phyloP scores from a whole-genome alignment of 1,140 invertebrate genomes.

The Cheumatopsyche charites region DNA sequence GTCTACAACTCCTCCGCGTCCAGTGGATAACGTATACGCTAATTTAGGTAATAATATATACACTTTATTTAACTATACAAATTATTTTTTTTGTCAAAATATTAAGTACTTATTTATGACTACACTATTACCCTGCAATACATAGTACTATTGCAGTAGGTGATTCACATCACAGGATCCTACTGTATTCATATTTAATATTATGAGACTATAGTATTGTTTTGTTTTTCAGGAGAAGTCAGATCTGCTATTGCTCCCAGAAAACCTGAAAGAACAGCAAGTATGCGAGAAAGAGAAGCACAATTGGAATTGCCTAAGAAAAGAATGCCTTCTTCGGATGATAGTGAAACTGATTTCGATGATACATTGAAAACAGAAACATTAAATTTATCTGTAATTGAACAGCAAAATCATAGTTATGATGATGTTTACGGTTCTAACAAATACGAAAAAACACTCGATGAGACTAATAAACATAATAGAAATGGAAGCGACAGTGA shows the following conservation, averaged over 20 bases:
- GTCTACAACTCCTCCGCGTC: conserved; percentile 57
- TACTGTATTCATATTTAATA: too few relatives aligned
- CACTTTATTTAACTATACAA: not conserved
- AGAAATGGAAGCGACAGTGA: conserved; percentile 65
- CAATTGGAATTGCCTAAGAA: conserved; percentile 65
- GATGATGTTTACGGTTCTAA: conserved; percentile 59
- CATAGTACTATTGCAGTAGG: too few relatives aligned
- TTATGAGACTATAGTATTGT: too few relatives aligned
- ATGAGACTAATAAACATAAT: conserved; percentile 50
- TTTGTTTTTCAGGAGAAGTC: conserved; percentile 69
- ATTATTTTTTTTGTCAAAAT: not conserved
- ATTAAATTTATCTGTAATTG: conserved; percentile 56
- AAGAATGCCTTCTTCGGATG: conserved; percentile 58
- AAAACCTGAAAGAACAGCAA: conserved; percentile 82
- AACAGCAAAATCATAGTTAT: conserved; percentile 57
- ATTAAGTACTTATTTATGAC: too few relatives aligned
- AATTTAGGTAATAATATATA: conserved; percentile 70
- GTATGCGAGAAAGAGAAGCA: conserved; percentile 76
- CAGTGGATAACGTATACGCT: conserved; percentile 75
- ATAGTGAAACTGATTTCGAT: conserved; percentile 57
- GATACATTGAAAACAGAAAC: conserved; percentile 50
- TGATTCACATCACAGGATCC: too few relatives aligned
- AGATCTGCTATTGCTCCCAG: conserved; percentile 74
- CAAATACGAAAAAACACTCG: conserved; percentile 53
- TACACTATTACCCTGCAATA: too few relatives aligned